Conservation (phyloP, 2,797 vertebrate species). For the Microctenopoma lineatum region DNA sequence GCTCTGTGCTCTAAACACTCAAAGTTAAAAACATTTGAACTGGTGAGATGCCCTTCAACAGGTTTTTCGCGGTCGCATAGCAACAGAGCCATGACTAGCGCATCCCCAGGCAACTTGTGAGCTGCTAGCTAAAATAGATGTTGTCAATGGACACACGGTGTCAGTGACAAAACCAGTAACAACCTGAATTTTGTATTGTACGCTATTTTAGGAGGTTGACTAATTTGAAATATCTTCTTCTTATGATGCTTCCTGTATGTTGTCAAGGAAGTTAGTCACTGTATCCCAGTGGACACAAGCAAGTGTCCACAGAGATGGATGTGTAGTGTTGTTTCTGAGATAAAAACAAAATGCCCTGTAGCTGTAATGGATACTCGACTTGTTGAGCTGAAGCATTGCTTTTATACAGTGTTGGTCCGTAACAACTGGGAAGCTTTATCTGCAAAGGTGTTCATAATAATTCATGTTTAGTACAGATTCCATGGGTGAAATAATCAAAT, state of each 20-base stretch:
- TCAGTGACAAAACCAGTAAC: slow-evolving; percentile 55
- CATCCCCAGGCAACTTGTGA: slow-evolving; percentile 54
- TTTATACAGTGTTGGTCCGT: slow-evolving; percentile 37
- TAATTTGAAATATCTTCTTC: slow-evolving; percentile 38
- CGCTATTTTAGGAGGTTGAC: slow-evolving; percentile 50
- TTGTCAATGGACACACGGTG: slow-evolving; percentile 47
- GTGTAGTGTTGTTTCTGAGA: slow-evolving; percentile 40
- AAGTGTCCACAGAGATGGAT: background rate
- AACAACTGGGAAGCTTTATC: slow-evolving; percentile 50
- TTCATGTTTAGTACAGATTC: slow-evolving; percentile 21
- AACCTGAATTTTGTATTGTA: slow-evolving; percentile 51
- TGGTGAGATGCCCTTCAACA: slow-evolving; percentile 61
- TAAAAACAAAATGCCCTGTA: slow-evolving; percentile 42
- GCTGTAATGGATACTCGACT: slow-evolving; percentile 54
- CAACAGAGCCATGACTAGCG: slow-evolving; percentile 65
- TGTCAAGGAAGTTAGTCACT: slow-evolving; percentile 49
- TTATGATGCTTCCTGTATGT: slow-evolving; percentile 47
- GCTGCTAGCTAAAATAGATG: slow-evolving; percentile 56
- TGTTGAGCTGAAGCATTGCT: slow-evolving; percentile 32
- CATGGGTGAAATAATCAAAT: slow-evolving; percentile 32
- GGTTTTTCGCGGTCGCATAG: slow-evolving; percentile 72
- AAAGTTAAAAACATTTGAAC: slow-evolving; percentile 70
- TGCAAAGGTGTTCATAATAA: background rate
- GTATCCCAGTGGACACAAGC: slow-evolving; percentile 1
- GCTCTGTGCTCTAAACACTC: slow-evolving; percentile 45